Conservation (phyloP, 2,113 vertebrate species). For the Ptilorrhoa leucosticta region DNA sequence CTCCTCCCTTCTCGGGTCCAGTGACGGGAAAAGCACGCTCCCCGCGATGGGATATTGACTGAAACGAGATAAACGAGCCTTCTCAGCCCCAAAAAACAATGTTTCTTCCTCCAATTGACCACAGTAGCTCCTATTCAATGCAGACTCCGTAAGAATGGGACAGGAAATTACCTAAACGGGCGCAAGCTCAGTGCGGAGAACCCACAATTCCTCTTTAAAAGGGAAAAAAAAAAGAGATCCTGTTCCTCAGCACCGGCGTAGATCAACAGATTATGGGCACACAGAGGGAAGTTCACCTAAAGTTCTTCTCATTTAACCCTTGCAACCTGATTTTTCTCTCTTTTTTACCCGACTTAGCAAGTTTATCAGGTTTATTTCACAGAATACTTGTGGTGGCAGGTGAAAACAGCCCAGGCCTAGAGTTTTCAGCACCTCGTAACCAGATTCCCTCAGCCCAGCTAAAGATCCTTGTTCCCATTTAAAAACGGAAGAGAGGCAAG, state of each 20-base stretch:
- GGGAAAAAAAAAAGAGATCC: background rate
- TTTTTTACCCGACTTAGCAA: background rate
- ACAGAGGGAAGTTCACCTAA: background rate
- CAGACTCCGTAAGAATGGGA: background rate
- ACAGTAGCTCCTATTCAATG: background rate
- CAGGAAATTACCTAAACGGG: conserved; percentile 23
- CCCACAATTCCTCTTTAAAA: background rate
- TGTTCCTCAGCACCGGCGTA: background rate
- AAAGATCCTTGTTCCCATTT: background rate
- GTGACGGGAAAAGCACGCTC: rapidly evolving
- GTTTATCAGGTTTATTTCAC: background rate
- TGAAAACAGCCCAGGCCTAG: background rate
- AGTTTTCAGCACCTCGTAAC: background rate
- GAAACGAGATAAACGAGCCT: background rate
- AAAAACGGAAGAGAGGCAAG: background rate
- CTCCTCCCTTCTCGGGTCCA: background rate
- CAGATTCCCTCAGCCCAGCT: background rate
- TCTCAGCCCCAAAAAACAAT: background rate
- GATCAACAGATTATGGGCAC: background rate
- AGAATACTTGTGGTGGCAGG: background rate
- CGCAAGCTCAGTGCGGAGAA: background rate
- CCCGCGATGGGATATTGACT: background rate
- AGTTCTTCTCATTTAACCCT: background rate
- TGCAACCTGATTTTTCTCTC: background rate
- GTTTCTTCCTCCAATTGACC: conserved; percentile 55